Evolutionary conservation across 2,113 vertebrate species (phyloP).

Genomic region (Apeltes quadracus): DNA sequence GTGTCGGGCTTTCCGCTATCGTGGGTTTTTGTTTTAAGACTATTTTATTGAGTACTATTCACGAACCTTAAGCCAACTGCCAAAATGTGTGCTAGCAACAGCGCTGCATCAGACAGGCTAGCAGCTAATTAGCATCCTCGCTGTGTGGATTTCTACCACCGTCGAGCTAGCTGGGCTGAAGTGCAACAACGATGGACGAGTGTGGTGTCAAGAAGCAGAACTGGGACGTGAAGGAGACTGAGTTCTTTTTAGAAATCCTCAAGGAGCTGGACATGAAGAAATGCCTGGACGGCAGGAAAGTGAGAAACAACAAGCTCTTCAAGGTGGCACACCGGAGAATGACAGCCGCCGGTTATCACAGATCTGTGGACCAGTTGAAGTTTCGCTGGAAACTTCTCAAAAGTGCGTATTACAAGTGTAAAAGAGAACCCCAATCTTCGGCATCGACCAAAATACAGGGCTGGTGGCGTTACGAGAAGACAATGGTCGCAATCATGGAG

Average conservation of each 20-base stretch:
- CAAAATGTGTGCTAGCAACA: background rate
- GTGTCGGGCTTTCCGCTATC: background rate
- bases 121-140: constrained; percentile 28
- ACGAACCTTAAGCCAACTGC: background rate
- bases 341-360: constrained; percentile 62
- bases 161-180: background rate
- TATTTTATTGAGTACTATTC: background rate
- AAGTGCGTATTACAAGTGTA: constrained; percentile 68
- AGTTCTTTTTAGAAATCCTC: constrained; percentile 65
- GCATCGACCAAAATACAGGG: constrained; percentile 61
- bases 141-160: background rate
- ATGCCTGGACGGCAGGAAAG: constrained; percentile 68
- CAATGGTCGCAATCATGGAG: constrained; percentile 68
- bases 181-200: constrained; percentile 58
- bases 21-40: background rate
- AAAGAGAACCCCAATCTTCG: constrained; percentile 38
- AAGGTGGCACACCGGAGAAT: constrained; percentile 67
- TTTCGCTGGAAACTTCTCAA: constrained; percentile 75
- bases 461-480: constrained; percentile 69
- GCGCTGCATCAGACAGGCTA: constrained; percentile 32
- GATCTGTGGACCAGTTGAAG: constrained; percentile 70
- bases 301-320: constrained; percentile 64
- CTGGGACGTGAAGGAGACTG: constrained; percentile 69
- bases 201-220: constrained; percentile 62
- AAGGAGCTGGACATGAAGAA: constrained; percentile 73